A percentile compares a stretch with the other conserved stretches of the same genome.
Conservation (phyloP, 2,113 vertebrate species). For the Dromiciops gliroides region DNA sequence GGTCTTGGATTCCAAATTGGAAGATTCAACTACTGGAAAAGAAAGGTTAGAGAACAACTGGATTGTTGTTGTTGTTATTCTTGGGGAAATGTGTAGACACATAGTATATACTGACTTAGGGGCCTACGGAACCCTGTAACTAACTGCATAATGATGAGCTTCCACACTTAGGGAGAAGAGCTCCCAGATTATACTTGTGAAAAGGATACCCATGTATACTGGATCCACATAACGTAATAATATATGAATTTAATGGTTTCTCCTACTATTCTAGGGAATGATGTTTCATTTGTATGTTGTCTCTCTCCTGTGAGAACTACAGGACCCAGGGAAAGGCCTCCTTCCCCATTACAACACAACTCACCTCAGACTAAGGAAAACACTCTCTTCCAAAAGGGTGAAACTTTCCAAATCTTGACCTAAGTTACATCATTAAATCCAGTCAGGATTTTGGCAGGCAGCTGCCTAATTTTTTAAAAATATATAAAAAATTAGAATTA, state of each 20-base stretch:
- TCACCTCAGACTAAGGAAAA: not conserved
- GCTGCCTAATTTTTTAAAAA: no score
- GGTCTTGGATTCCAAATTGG: not conserved
- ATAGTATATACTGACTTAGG: not conserved
- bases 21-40: rapidly evolving
- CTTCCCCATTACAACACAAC: not conserved
- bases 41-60: not conserved
- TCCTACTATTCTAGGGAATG: not conserved
- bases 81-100: not conserved
- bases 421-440: not conserved
- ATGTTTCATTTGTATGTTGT: no score
- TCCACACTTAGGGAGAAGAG: not conserved
- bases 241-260: not conserved
- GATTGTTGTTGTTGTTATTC: not conserved
- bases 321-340: no score
- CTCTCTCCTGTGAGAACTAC: no score
- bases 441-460: not conserved
- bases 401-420: not conserved
- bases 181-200: not conserved
- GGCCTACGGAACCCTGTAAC: not conserved
- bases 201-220: not conserved
- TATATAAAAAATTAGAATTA: not conserved
- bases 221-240: not conserved
- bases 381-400: not conserved
- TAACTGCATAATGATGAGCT: not conserved